These are phyloP conservation scores for Clostera curtula DNA, from an alignment of 2,888 invertebrate genomes.

Conservation along the genomic window DNA sequence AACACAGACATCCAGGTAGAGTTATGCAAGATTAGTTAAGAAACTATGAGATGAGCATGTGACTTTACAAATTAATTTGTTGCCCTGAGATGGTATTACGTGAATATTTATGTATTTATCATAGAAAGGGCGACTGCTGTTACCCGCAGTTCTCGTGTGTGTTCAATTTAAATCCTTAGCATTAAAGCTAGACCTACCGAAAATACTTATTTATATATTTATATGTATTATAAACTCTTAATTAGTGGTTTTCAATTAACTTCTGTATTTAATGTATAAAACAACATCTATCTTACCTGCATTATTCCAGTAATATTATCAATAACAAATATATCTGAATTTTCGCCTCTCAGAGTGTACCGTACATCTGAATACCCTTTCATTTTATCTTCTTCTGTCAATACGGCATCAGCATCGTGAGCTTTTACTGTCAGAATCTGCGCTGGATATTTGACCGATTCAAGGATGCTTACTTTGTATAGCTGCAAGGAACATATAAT, in stretches of 20 bases:
- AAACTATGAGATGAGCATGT: too few species aligned
- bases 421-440: slow-evolving; percentile 81
- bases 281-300: slow-evolving; percentile 47
- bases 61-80: too few species aligned
- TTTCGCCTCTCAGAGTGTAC: slow-evolving; percentile 83
- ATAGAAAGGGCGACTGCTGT: too few species aligned
- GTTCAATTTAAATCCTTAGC: too few species aligned
- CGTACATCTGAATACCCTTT: slow-evolving; percentile 81
- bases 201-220: not conserved
- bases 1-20: too few species aligned
- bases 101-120: too few species aligned
- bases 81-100: too few species aligned
- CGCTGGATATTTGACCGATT: slow-evolving; percentile 80
- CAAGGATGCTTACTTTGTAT: slow-evolving; percentile 81
- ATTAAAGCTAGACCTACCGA: too few species aligned
- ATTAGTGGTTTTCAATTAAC: too few species aligned
- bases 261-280: too few species aligned
- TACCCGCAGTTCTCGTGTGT: too few species aligned
- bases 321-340: slow-evolving; percentile 82
- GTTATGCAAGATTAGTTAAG: too few species aligned
- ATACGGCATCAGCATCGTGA: slow-evolving; percentile 79
- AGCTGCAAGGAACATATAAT: slow-evolving; percentile 46
- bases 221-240: not conserved
- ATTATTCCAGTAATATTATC: slow-evolving; percentile 81
- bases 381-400: slow-evolving; percentile 70